Evolutionary conservation across 2,113 vertebrate genomes (phyloP), one percentile per base, ranked within the genome.

Genomic region (Cyphomyrus plagiostoma): DNA sequence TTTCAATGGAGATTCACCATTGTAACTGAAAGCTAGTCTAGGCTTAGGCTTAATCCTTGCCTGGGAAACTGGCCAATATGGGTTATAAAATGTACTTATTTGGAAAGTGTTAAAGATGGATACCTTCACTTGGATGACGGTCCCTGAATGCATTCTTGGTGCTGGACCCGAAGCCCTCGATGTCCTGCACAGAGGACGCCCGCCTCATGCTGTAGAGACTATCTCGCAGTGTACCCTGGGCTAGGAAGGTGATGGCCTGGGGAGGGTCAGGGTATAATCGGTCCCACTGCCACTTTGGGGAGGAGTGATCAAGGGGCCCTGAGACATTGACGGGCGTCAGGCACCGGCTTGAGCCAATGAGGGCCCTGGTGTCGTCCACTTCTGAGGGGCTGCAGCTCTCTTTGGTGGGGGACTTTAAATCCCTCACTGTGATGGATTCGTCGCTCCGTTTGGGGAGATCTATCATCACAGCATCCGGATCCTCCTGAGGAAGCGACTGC

Each of bases 141-240:
- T 98, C 98, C 94, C 97, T 97, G 94, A 98, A 98, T 89, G 96
- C 30, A 15, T 93, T 96, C 94, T 98, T 98, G 92, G 97, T 96
- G 88, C 98, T 97, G 90, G 96, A 91, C 85, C 92, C 96, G 93
- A 98, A 97, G 91, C 96, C 97, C 95, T 99, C 98, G 87, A 99
- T 98, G 91, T 99, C 98, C 53, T 99, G 98, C 89, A 98, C 98
- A 0, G 98, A 99, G 70, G 98, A 99, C 0, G 98, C 98, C 90
- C 98, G 96, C 90, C 98, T 96, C 94, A 99, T 97, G 90, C 97
- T 99, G 92, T 95, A 97, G 92, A 98, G 89, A 92, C 98, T 99
- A 93, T 97, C 98, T 93, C 96, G 97, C 11, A 98, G 98, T 92
- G 97, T 96, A 92, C 97, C 96, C 91, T 97, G 97, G 30, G 97